phyloP scores from a whole-genome alignment of 2,113 vertebrate genomes.

The Cephalopterus ornatus region DNA sequence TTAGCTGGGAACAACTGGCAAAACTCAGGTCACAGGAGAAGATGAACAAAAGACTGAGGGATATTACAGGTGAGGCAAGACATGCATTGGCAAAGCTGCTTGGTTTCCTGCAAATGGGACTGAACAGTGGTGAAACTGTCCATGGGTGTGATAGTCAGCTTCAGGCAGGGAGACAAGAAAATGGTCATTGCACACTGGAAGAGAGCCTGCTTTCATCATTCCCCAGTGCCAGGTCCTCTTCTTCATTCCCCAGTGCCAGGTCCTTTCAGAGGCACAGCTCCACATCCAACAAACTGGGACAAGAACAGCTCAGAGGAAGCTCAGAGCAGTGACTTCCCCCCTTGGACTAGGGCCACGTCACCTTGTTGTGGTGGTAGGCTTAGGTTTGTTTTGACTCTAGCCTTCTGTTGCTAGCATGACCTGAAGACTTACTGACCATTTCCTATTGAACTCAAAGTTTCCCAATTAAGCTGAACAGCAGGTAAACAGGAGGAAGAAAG shows the following conservation, averaged over 20 bases:
- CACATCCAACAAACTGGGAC: not conserved
- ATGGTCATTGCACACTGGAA: not conserved
- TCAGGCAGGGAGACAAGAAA: not conserved
- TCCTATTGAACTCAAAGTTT: slow-evolving; percentile 46
- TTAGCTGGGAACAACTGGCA: not conserved
- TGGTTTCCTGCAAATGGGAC: not conserved
- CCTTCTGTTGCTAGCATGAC: not conserved
- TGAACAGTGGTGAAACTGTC: not conserved
- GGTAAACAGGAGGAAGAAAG: slow-evolving; percentile 52
- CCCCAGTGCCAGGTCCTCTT: not conserved
- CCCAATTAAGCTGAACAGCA: slow-evolving; percentile 5
- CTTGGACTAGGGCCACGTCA: not conserved
- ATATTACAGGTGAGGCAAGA: not conserved
- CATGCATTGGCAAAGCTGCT: not conserved
- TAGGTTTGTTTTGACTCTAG: slow-evolving; percentile 29
- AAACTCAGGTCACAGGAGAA: not conserved
- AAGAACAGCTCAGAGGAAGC: not conserved
- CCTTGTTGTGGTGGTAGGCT: not conserved
- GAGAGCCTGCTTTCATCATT: not conserved
- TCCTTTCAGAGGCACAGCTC: not conserved
- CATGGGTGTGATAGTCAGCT: not conserved
- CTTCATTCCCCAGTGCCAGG: too few species aligned
- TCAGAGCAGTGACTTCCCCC: not conserved
- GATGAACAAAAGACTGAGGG: not conserved
- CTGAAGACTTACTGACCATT: slow-evolving; percentile 20